These are phyloP conservation scores for Poeciliopsis gracilis DNA, from an alignment of 2,797 vertebrate genomes.

Conservation along the genomic window DNA sequence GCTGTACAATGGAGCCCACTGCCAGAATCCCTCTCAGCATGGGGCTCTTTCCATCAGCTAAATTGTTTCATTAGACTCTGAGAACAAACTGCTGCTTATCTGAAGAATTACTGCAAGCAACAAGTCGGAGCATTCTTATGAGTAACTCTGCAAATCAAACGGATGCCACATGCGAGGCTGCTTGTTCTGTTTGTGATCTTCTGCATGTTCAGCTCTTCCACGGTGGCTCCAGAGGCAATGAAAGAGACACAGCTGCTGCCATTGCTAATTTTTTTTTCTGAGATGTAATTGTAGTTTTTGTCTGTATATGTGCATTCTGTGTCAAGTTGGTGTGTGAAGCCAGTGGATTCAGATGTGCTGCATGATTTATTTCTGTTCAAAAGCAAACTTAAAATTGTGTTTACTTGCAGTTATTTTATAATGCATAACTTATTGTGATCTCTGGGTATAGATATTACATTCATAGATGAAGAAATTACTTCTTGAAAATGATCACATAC, in stretches of 20 bases:
- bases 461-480: background rate
- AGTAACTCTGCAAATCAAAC: constrained; percentile 24
- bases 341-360: constrained; percentile 8
- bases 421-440: background rate
- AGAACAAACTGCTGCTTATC: constrained; percentile 65
- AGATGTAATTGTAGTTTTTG: constrained; percentile 22
- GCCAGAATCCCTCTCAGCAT: constrained; percentile 67
- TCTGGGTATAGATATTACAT: background rate
- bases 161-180: constrained; percentile 8
- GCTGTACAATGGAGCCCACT: constrained; percentile 64
- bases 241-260: constrained; percentile 62
- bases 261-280: constrained; percentile 36
- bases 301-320: constrained; percentile 4
- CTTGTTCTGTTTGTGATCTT: constrained; percentile 27
- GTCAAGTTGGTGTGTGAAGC: constrained; percentile 8
- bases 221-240: constrained; percentile 48
- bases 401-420: background rate
- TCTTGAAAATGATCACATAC: background rate
- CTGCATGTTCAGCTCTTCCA: constrained; percentile 13
- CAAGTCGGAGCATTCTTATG: constrained; percentile 42
- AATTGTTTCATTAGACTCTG: constrained; percentile 69
- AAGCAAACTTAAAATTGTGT: background rate
- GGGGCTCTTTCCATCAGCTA: constrained; percentile 68
- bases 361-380: background rate
- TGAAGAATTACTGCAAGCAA: constrained; percentile 58